Base-by-base conservation (phyloP, 2,113 vertebrate species). In the Melozone crissalis region DNA sequence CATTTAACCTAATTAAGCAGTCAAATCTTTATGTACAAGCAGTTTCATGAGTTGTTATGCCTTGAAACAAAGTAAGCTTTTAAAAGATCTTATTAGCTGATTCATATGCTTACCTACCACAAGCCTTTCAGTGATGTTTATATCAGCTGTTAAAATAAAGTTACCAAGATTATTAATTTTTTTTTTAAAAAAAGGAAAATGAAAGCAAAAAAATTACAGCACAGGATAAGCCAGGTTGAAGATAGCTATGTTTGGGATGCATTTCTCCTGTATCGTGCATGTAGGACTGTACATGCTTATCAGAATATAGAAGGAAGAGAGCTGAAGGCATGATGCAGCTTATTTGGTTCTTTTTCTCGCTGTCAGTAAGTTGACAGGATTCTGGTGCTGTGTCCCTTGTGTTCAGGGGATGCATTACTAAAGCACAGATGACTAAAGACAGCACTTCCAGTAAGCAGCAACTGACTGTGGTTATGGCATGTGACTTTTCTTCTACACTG, bases 371-470 rank as follows among this genome's bases (percentile, higher is more conserved):
- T 44, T 46, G 44, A 15, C 37, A 5, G 2, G 5, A 65, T 18
- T 69, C 59, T 73, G 54, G 51, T 67, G 51, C 63, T 82, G 68
- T 83, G 30, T 74, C 22, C 18, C 22, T 94, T 43, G 47, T 47
- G 20, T 90, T 75, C 77, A 59, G 62, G 37, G 66, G 73, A 35
- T 93, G n/a, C 67, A 27, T 80, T 92, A 59, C 47, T 71, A 43
- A 89, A 85, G 22, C 28, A 85, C 63, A 85, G 41, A 87, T 88
- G 78, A 90, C 59, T 90, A 75, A 94, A 92, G 65, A 67, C 79
- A 88, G 21, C 83, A 78, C 39, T 94, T 96, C 88, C 95, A 93
- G 94, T 95, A 93, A 96, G 59, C 33, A 95, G 35, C 89, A 89
- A 93, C 89, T 95, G 57, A 79, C 87, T 6, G 39, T 94, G 91